Conservation (phyloP, 2,888 invertebrate species). For the Rhamphomyia laevipes region DNA sequence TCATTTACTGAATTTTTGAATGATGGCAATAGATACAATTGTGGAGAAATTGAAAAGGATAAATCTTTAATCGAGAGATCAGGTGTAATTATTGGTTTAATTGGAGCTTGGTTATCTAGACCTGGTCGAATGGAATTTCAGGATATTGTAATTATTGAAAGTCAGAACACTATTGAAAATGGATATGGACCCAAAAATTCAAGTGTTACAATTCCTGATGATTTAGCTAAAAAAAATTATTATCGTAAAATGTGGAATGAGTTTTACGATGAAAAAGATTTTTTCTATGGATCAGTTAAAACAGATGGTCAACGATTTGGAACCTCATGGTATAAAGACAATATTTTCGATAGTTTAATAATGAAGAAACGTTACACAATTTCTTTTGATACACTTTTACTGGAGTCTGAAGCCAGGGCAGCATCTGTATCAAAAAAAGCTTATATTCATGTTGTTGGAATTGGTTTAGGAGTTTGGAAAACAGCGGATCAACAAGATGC, state of each 20-base stretch:
- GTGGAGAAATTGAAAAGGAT: slow-evolving; percentile 34
- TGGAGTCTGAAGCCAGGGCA: slow-evolving; percentile 51
- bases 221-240: slow-evolving; percentile 1
- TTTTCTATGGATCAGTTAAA: slow-evolving; percentile 17
- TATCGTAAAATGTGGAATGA: slow-evolving; percentile 22
- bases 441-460: slow-evolving; percentile 53
- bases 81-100: slow-evolving; percentile 41
- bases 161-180: slow-evolving; percentile 40
- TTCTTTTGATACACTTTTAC: slow-evolving; percentile 47
- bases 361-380: slow-evolving; percentile 40
- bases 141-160: slow-evolving; percentile 40
- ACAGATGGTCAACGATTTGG: slow-evolving; percentile 27
- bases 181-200: slow-evolving; percentile 35
- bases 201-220: slow-evolving; percentile 8
- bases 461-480: slow-evolving; percentile 56
- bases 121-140: slow-evolving; percentile 42
- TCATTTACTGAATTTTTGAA: slow-evolving; percentile 47
- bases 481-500: slow-evolving; percentile 47
- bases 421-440: slow-evolving; percentile 40
- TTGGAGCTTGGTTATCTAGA: slow-evolving; percentile 40
- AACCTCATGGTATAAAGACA: slow-evolving; percentile 22
- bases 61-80: slow-evolving; percentile 36
- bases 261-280: slow-evolving; percentile 22
- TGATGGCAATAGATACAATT: slow-evolving; percentile 43
- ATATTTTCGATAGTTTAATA: slow-evolving; percentile 31